Evolutionary conservation across 2,797 vertebrate species (phyloP), one percentile per base, ranked within the genome.

Genomic region (Trematomus bernacchii): DNA sequence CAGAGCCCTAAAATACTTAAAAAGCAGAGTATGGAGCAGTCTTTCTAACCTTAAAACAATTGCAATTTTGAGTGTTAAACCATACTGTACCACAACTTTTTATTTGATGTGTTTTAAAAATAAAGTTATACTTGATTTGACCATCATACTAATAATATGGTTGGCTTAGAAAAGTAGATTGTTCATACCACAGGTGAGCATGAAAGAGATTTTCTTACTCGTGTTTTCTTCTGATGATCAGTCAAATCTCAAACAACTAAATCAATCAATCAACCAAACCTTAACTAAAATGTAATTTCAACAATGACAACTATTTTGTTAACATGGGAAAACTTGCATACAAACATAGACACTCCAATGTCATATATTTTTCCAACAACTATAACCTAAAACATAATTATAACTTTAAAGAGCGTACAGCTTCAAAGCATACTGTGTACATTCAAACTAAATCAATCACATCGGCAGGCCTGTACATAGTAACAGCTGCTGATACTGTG

Each of bases 361-460:
- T 6, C 19, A 21, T 14, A 3, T 48, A 18, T 37, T 55, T 48
- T 64, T 73, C 40, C 37, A 52, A 19, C 53, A 70, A 53, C 66
- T 60, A 23, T 55, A 57, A 66, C 15, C 21, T 14, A 9, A n/a
- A 66, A 46, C 66, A 73, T 33, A 37, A 37, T 37, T 37, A 37
- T 37, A 37, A 67, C 12, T 59, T 65, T n/a, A 55, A 47, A 62
- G 21, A 63, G 33, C 14, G 62, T 76, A 62, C 10, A 69, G 23
- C 66, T 75, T 79, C 58, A 60, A 82, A 81, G 76, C 18, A 33
- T 11, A 71, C 55, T 50, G 42, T 74, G 66, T 57, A 71, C 74
- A 82, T 83, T 83, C 37, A 50, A 52, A 75, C 50, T 33, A 63
- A 79, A 88, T 91, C 81, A 79, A 84, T 91, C 89, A 87, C 54